Evolutionary conservation across 2,888 invertebrate species (phyloP).

Genomic region (Cerastoderma edule): DNA sequence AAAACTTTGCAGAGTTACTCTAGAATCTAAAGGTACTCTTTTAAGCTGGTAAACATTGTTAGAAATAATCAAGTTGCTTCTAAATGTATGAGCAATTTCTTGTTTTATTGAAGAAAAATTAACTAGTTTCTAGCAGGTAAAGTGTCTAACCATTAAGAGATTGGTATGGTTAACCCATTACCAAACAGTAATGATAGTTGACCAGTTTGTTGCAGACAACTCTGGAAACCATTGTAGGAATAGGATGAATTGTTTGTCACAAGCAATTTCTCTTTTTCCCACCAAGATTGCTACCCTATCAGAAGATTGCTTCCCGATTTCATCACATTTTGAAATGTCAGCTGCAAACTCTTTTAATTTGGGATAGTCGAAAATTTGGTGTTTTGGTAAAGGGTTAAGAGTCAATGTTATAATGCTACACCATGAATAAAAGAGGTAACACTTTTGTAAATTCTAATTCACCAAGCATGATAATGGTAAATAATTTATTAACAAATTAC

Average conservation of each 20-base stretch:
- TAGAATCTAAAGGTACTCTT: too few relatives aligned
- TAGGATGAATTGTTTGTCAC: background rate
- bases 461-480: too few relatives aligned
- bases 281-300: background rate
- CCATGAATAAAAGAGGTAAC: background rate
- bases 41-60: background rate
- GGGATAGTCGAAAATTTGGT: background rate
- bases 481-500: too few relatives aligned
- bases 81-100: too few relatives aligned
- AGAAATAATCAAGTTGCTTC: background rate
- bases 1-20: too few relatives aligned
- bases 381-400: background rate
- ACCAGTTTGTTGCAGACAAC: background rate
- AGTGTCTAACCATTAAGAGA: too few relatives aligned
- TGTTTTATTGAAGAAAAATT: too few relatives aligned
- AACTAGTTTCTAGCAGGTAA: background rate
- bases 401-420: background rate
- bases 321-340: background rate
- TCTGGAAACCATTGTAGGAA: background rate
- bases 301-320: background rate
- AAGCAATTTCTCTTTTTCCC: constrained; percentile 13
- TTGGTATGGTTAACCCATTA: background rate
- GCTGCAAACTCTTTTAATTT: background rate
- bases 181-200: background rate
- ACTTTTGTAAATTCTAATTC: background rate